Base-by-base conservation (phyloP, 2,888 invertebrate species). In the Homarus gammarus region DNA sequence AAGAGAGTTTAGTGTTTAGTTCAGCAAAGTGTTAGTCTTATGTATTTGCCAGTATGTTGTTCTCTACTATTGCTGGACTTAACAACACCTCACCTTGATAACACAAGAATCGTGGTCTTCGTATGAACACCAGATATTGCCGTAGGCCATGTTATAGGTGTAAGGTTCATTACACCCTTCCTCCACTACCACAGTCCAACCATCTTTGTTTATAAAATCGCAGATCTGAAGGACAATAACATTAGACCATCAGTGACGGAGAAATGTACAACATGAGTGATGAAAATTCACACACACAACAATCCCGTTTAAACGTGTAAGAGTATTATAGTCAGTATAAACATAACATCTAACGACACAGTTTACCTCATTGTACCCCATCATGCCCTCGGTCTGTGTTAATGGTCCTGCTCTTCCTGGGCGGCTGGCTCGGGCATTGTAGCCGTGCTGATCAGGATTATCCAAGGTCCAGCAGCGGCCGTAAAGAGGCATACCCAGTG, bases 341-440 rank as follows among this genome's bases (percentile, higher is more conserved):
- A n/a, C n/a, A n/a, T n/a, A n/a, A n/a, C n/a, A 70, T 27, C 51
- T 64, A n/a, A n/a, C n/a, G n/a, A n/a, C n/a, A n/a, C n/a, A n/a
- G n/a, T 56, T 0, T 18, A 95, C 96, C 94, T 97, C 97, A 92
- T 96, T 96, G 93, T 96, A 97, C 22, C 96, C 96, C 82, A 97
- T 93, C 51, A 95, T 94, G 0, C 97, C 97, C 8, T 92, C 82
- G n/a, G 93, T 93, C 33, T 93, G 93, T 0, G 96, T 96, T 92
- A 95, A 96, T 0, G 95, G 95, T 0, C 97, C 97, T 1, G 95
- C 94, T 0, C 94, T 92, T 0, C 96, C 96, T 0, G 95, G 94
- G 0, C 96, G 96, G 18, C 92, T 90, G 0, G 95, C 94, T 0
- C 95, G 94, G 0, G 96, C 95, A 56, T 96, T 95, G 0, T 96